These are phyloP conservation scores for Hippocampus mohnikei DNA, from an alignment of 2,113 vertebrate species.

Conservation along the genomic window DNA sequence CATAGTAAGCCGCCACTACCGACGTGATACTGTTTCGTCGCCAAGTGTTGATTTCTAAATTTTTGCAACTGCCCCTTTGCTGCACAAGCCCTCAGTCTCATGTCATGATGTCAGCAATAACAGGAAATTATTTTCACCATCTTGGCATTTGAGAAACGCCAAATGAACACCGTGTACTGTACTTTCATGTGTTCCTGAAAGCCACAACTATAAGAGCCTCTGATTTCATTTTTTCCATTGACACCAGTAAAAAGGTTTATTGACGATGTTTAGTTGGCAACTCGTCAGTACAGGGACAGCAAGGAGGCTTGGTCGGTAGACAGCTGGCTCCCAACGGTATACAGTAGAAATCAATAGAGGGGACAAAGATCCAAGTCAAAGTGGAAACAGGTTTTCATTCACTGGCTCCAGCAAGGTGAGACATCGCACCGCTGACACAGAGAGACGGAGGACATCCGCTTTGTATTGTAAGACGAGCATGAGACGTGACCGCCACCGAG, in stretches of 20 bases:
- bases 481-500: background rate
- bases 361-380: constrained; percentile 51
- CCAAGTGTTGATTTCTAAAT: too few relatives aligned
- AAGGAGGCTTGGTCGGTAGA: constrained; percentile 54
- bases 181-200: background rate
- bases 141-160: background rate
- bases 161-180: background rate
- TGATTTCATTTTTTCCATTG: constrained; percentile 18
- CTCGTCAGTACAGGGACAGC: background rate
- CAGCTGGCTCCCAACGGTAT: constrained; percentile 22
- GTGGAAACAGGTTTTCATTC: constrained; percentile 41
- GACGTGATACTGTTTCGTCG: too few relatives aligned
- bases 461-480: background rate
- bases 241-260: constrained; percentile 15
- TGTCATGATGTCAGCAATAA: background rate
- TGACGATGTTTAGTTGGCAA: constrained; percentile 34
- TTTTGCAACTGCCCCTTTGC: background rate
- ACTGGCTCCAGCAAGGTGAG: constrained; percentile 7
- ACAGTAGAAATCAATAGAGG: constrained; percentile 46
- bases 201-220: constrained; percentile 19
- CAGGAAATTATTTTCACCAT: background rate
- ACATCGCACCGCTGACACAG: background rate
- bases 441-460: background rate
- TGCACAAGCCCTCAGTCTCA: background rate
- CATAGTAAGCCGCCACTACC: too few relatives aligned